Conservation (phyloP, 2,888 invertebrate genomes). For the Cryptus viduatorius region DNA sequence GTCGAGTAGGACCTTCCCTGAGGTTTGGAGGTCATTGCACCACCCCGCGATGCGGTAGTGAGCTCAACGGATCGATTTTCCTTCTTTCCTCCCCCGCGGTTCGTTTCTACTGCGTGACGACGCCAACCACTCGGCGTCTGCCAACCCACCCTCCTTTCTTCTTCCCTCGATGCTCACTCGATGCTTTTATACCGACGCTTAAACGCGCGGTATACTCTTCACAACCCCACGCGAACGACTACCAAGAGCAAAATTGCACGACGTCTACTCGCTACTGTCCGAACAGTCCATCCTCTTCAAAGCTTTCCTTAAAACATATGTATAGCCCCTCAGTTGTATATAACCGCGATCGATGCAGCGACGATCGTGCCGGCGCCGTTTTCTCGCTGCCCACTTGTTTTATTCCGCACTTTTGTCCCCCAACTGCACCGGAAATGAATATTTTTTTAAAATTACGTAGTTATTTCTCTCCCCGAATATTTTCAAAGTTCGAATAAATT, state of each 20-base stretch:
- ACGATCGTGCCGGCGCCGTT: conserved; percentile 32
- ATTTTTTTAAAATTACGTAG: background rate
- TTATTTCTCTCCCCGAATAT: background rate
- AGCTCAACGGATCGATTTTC: conserved; percentile 76
- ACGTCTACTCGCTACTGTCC: conserved; percentile 57
- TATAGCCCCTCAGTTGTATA: conserved; percentile 8
- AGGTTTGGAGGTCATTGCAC: conserved; percentile 83
- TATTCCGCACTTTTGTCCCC: background rate
- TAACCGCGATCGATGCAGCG: conserved; percentile 67
- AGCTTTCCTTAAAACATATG: conserved; percentile 34
- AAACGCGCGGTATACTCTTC: conserved; percentile 18
- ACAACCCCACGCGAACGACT: conserved; percentile 12
- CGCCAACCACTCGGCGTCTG: conserved; percentile 49
- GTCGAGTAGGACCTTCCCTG: conserved; percentile 79
- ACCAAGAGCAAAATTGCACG: conserved; percentile 31
- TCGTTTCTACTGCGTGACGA: conserved; percentile 41
- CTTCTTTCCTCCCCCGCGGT: conserved; percentile 42
- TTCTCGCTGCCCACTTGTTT: conserved; percentile 35
- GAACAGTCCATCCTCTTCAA: conserved; percentile 74
- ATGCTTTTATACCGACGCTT: conserved; percentile 38
- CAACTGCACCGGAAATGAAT: background rate
- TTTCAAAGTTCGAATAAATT: background rate
- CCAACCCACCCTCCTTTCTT: conserved; percentile 24
- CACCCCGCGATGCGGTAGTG: conserved; percentile 73
- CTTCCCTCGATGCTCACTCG: conserved; percentile 53